Evolutionary conservation across 2,113 vertebrate genomes (phyloP).

Genomic region (Lathamus discolor): DNA sequence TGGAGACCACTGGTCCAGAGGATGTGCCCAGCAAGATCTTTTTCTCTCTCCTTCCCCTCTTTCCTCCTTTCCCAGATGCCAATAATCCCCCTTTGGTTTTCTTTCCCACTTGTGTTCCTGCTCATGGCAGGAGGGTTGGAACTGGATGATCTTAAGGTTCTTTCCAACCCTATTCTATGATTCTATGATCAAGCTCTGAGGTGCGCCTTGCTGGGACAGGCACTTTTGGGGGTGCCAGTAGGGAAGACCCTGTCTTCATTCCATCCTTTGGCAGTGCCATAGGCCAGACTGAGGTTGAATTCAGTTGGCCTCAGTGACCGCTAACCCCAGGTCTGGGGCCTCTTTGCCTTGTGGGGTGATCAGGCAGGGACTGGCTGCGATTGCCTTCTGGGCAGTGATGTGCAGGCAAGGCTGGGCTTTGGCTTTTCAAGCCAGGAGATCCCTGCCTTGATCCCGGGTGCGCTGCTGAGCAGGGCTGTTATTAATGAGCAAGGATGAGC

Average conservation of each 20-base stretch:
- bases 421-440: background rate
- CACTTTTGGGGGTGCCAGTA: background rate
- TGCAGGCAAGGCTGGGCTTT: background rate
- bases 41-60: background rate
- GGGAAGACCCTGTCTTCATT: background rate
- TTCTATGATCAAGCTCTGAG: rapidly evolving
- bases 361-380: background rate
- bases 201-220: background rate
- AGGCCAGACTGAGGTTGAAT: background rate
- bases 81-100: background rate
- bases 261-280: background rate
- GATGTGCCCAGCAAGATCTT: background rate
- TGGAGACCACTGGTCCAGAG: background rate
- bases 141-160: too few relatives aligned
- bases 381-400: background rate
- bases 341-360: too few relatives aligned
- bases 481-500: background rate
- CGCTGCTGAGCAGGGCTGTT: background rate
- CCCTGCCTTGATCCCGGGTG: background rate
- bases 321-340: too few relatives aligned
- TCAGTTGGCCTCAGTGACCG: rapidly evolving
- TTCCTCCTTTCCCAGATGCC: background rate
- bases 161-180: too few relatives aligned
- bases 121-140: too few relatives aligned
- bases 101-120: background rate